Evolutionary conservation across 2,113 vertebrate species (phyloP).

Genomic region (Hyperopisus bebe): DNA sequence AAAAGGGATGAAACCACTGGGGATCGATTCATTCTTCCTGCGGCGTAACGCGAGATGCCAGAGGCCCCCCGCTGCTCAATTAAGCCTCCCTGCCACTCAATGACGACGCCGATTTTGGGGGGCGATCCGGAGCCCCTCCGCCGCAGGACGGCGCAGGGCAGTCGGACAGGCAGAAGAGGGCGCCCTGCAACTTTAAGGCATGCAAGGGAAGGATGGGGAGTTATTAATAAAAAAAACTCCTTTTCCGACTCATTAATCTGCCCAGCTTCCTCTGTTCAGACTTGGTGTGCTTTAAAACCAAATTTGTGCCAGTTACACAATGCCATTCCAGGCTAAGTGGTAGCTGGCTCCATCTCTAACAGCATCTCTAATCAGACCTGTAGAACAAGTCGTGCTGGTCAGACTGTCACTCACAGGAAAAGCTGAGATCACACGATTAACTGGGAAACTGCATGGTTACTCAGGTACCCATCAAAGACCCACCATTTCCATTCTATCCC

Average conservation of each 20-base stretch:
- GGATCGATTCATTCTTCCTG: neutral
- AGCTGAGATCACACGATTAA: neutral
- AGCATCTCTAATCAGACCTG: slow-evolving; percentile 8
- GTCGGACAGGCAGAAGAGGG: neutral
- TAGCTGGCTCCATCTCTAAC: neutral
- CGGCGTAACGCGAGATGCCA: neutral
- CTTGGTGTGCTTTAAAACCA: neutral
- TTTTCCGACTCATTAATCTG: neutral
- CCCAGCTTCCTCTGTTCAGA: neutral
- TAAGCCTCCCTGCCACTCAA: neutral
- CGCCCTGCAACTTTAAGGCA: too few relatives aligned
- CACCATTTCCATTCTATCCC: neutral
- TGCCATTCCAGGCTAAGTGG: neutral
- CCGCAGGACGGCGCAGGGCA: neutral
- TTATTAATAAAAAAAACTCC: neutral
- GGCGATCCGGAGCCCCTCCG: neutral
- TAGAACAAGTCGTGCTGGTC: neutral
- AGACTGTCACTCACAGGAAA: neutral
- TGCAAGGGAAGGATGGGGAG: neutral
- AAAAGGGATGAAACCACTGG: neutral
- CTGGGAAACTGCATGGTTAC: neutral
- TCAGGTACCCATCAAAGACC: neutral
- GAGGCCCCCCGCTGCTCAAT: neutral
- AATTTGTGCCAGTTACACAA: slow-evolving; percentile 11
- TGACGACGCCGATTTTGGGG: neutral